Evolutionary conservation across 92 coral and sea anemone species (phyloP).

Genomic region (Plumapathes pennacea): DNA sequence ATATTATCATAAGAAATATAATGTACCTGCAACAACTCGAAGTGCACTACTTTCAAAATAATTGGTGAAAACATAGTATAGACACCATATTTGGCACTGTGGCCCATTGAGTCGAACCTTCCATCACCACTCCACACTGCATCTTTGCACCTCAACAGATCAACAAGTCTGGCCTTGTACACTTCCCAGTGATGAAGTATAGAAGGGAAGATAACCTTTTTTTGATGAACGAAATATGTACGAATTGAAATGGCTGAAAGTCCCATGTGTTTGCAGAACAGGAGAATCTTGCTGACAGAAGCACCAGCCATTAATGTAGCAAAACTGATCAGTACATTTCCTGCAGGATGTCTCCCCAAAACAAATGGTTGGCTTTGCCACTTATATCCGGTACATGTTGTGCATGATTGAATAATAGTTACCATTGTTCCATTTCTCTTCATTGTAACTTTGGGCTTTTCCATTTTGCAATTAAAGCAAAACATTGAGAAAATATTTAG

Average conservation of each 20-base stretch:
- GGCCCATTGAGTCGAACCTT: slow-evolving; percentile 54
- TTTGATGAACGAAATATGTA: slow-evolving; percentile 34
- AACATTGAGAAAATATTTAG: slow-evolving; percentile 37
- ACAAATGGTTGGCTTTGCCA: slow-evolving; percentile 43
- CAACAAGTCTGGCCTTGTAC: slow-evolving; percentile 17
- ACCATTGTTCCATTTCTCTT: slow-evolving; percentile 56
- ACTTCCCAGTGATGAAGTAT: slow-evolving; percentile 22
- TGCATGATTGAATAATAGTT: slow-evolving; percentile 26
- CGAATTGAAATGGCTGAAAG: slow-evolving; percentile 23
- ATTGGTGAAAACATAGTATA: slow-evolving; percentile 8
- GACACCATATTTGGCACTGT: slow-evolving; percentile 29
- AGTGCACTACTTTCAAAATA: slow-evolving; percentile 3
- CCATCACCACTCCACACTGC: slow-evolving; percentile 58
- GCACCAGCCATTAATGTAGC: slow-evolving; percentile 52
- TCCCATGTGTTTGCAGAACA: slow-evolving; percentile 41
- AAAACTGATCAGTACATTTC: slow-evolving; percentile 33
- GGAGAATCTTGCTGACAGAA: slow-evolving; percentile 30
- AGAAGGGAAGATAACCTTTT: slow-evolving; percentile 21
- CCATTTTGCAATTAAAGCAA: slow-evolving; percentile 44
- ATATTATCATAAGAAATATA: no score
- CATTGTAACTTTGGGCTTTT: slow-evolving; percentile 26
- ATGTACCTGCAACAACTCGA: slow-evolving; percentile 1
- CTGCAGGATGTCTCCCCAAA: slow-evolving; percentile 34
- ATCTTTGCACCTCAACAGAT: slow-evolving; percentile 7
- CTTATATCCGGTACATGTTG: slow-evolving; percentile 6